These are phyloP conservation scores for Coecobrya sp. DNA, from an alignment of 2,888 invertebrate genomes.

Conservation along the genomic window DNA sequence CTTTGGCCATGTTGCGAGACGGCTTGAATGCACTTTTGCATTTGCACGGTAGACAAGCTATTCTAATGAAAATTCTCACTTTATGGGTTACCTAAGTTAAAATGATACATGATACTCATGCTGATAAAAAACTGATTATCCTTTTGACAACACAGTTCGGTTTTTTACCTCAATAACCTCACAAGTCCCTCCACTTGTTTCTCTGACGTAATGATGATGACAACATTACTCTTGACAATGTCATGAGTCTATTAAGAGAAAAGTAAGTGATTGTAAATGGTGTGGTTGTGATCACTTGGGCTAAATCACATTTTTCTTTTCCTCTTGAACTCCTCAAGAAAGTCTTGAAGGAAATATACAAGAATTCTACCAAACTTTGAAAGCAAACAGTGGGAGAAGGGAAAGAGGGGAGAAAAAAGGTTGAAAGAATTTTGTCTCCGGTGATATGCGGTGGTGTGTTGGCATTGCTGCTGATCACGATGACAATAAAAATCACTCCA, in stretches of 20 bases:
- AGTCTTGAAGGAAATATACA: not conserved
- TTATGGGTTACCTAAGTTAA: not conserved
- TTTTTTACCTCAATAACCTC: constrained; percentile 20
- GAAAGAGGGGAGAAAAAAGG: constrained; percentile 50
- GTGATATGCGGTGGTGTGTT: constrained; percentile 24
- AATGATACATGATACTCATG: not conserved
- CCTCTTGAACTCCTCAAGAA: not conserved
- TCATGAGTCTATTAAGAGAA: constrained; percentile 68
- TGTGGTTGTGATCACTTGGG: constrained; percentile 48
- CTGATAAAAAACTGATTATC: constrained; percentile 10
- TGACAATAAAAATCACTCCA: constrained; percentile 75
- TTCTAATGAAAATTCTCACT: not conserved
- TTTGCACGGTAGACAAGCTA: not conserved
- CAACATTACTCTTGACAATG: constrained; percentile 44
- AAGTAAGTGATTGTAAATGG: constrained; percentile 74
- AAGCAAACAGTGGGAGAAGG: constrained; percentile 62
- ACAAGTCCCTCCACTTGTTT: not conserved
- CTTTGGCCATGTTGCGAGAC: not conserved
- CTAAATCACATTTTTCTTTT: constrained; percentile 71
- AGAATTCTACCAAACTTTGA: constrained; percentile 19
- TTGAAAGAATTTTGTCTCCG: constrained; percentile 34
- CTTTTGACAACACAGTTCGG: constrained; percentile 31
- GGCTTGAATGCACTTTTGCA: not conserved
- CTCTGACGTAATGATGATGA: constrained; percentile 36
- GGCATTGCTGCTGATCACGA: constrained; percentile 30